A percentile compares a stretch with the other conserved stretches of the same genome.
Evolutionary conservation across 37 sponge, comb jelly and placozoan species (phyloP).

Genomic region (Tethya wilhelma): DNA sequence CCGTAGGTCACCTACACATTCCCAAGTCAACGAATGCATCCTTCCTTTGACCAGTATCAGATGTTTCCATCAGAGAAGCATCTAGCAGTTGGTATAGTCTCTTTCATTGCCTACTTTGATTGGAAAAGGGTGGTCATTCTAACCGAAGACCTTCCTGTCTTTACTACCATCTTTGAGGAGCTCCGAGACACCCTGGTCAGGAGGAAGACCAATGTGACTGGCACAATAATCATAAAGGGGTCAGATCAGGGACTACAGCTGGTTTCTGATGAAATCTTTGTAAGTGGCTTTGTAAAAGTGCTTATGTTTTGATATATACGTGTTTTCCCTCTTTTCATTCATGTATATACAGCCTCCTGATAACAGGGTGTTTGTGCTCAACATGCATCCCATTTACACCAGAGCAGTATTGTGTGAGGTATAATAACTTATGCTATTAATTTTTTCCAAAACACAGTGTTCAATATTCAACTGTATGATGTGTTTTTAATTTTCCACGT

Average conservation of each 20-base stretch:
- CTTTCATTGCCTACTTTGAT: slow-evolving; percentile 14
- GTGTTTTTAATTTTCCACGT: not conserved
- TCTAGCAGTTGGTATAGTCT: slow-evolving; percentile 5
- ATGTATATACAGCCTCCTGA: slow-evolving; percentile 22
- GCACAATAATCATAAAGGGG: too few species aligned
- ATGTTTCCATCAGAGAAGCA: slow-evolving; percentile 28
- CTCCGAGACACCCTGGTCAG: too few species aligned
- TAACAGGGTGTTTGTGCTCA: slow-evolving; percentile 40
- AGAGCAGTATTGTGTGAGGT: slow-evolving; percentile 44
- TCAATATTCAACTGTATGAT: too few species aligned
- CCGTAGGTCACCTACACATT: slow-evolving; percentile 30
- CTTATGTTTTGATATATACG: too few species aligned
- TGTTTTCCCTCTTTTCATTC: too few species aligned
- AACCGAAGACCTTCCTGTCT: slow-evolving; percentile 20
- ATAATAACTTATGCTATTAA: not conserved
- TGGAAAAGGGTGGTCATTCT: slow-evolving; percentile 19
- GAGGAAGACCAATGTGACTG: too few species aligned
- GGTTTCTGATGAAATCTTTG: too few species aligned
- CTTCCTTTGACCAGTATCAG: not conserved
- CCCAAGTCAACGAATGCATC: not conserved
- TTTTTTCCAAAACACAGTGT: too few species aligned
- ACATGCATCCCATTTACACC: slow-evolving; percentile 10
- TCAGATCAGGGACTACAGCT: too few species aligned
- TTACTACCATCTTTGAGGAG: too few species aligned
- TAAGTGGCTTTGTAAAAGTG: too few species aligned